Base-by-base conservation (phyloP, 2,888 invertebrate genomes). In the Spisula subtruncata region DNA sequence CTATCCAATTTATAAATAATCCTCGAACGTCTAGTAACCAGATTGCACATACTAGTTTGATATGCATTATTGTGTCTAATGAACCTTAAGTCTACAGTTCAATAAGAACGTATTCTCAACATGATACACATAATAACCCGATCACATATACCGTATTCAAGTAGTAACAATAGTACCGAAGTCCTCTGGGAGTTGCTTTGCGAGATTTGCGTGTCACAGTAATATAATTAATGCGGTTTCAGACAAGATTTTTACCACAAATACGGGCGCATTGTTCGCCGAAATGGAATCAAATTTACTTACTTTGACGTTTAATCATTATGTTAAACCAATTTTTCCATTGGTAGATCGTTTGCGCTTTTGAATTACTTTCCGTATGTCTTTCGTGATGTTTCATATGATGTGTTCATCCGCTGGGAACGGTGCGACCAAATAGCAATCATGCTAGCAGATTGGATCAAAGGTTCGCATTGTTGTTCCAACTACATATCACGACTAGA, bases 231-330 rank as follows among this genome's bases (percentile, higher is more conserved):
- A 60, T 20, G 20, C 25, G 6, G 35, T 56, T 35, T 56, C 41
- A 60, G 56, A 60, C 83, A 41, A 60, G 60, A 83, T 35, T 83
- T 83, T 83, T 35, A 35, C 60, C 60, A 20, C 29, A 41, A 54
- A 83, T 60, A 60, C n/a, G 60, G 60, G 54, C 54, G 60, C 41
- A 60, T 83, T 83, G 83, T 83, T 41, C n/a, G n/a, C n/a, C n/a
- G n/a, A n/a, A n/a, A n/a, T 83, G 20, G n/a, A 54, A 83, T 83
- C 32, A 56, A 83, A 60, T 60, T 14, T 60, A 35, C 41, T 60
- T 41, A 41, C 83, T 46, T 60, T 60, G 60, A 12, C 83, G 60
- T 60, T 83, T 60, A 60, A 83, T 20, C 41, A 41, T 60, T n/a
- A 56, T 35, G 56, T n/a, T 83, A 66, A 66, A 66, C 60, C 60